Base-by-base conservation (phyloP, 2,888 invertebrate genomes). In the Salpingus planirostris region DNA sequence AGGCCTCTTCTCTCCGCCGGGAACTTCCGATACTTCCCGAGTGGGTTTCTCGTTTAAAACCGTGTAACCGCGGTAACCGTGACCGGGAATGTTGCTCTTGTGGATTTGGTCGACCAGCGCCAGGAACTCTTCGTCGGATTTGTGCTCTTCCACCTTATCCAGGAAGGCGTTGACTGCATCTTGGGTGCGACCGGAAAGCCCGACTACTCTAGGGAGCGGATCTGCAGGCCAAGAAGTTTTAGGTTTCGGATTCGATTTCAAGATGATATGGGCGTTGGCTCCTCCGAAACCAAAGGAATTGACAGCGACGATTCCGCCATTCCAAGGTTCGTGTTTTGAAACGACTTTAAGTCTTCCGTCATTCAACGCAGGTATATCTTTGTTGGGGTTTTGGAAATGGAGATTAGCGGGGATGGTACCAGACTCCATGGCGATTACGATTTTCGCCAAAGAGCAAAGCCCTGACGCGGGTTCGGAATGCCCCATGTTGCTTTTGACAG, bases 201-300 rank as follows among this genome's bases (percentile, higher is more conserved):
- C 67, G 29, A 89, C 74, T 21, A 91, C 65, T 43, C 84, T 76
- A 3, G 83, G 80, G 24, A 75, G 57, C 23, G 66, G 69, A 48
- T 69, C 73, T 21, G 71, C 59, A 8, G 74, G 66, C 27, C 75
- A 71, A 0, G 69, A 64, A 1, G 71, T 62, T 57, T 76, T 80
- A 3, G 76, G 78, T 55, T 80, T 80, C 1, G 80, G 75, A 60
- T 86, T 80, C 3, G 89, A 84, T 58, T 82, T 79, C 8, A 95
- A 70, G 46, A 95, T 72, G 1, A 90, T 67, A 66, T 95, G 93
- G n/a, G 88, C 91, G 66, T 93, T 93, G 24, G 92, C 90, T 31
- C 98, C 98, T 40, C 97, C 97, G 67, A 97, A 97, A 11, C 97
- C 97, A 65, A 98, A 98, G 5, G 95, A 95, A 69, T 97, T 98